These are phyloP conservation scores for Hydrochoerus hydrochaeris DNA, from an alignment of 2,113 vertebrate species.

Conservation along the genomic window DNA sequence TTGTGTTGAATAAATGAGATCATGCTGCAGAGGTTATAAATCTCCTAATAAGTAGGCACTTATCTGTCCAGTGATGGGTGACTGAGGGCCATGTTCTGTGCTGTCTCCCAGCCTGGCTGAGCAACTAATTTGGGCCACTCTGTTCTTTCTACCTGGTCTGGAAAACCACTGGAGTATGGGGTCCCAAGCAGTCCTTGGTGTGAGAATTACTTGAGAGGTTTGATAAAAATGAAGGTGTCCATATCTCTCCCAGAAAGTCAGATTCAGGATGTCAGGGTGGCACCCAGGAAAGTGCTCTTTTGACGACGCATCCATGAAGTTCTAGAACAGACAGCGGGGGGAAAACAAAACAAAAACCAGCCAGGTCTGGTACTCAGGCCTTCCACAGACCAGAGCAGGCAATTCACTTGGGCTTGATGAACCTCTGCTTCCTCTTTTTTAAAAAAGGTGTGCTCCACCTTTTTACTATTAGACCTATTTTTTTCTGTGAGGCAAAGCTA, in stretches of 20 bases:
- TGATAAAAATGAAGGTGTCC: not conserved
- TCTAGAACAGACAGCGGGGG: not conserved
- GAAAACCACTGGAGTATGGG: not conserved
- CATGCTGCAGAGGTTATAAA: not conserved
- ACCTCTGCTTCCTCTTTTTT: not conserved
- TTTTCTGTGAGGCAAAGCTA: not conserved
- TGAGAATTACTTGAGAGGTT: not conserved
- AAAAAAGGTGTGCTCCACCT: not conserved
- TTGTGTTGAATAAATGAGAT: not conserved
- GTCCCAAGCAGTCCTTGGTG: not conserved
- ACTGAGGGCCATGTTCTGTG: fast-evolving
- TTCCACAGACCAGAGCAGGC: fast-evolving
- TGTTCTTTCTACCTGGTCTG: not conserved
- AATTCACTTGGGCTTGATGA: not conserved
- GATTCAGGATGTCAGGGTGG: not conserved
- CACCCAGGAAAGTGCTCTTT: not conserved
- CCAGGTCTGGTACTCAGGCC: too few relatives aligned
- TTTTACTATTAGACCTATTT: not conserved
- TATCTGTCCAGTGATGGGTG: too few relatives aligned
- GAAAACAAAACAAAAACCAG: not conserved
- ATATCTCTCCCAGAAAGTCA: not conserved
- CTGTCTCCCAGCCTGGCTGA: not conserved
- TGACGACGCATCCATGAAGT: not conserved
- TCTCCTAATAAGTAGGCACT: not conserved
- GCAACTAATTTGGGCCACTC: too few relatives aligned